These are phyloP conservation scores for Halcyon leucocephala DNA, from an alignment of 2,797 vertebrate species.

Conservation along the genomic window DNA sequence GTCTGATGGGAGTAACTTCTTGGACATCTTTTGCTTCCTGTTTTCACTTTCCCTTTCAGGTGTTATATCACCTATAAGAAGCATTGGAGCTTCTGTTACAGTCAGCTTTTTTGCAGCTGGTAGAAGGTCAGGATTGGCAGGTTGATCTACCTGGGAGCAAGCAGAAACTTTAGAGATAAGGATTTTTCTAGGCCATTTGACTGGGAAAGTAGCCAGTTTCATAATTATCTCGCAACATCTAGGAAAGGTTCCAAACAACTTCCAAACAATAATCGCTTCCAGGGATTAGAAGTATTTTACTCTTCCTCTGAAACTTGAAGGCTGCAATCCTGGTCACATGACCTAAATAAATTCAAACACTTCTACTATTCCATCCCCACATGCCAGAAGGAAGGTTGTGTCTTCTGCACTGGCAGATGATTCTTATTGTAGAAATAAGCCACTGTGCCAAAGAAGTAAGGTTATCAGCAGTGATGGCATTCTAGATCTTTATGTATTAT, in stretches of 20 bases:
- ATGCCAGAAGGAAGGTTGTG: neutral
- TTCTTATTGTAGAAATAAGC: neutral
- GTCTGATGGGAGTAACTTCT: neutral
- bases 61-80: neutral
- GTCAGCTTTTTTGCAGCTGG: constrained; percentile 27
- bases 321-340: neutral
- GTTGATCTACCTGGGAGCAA: constrained; percentile 57
- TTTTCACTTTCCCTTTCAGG: constrained; percentile 19
- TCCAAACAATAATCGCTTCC: neutral
- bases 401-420: neutral
- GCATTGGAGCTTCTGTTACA: constrained; percentile 14
- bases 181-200: constrained; percentile 64
- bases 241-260: constrained; percentile 42
- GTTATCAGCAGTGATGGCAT: constrained; percentile 11
- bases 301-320: constrained; percentile 23
- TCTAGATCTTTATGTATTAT: neutral
- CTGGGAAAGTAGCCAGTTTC: constrained; percentile 63
- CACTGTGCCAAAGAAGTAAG: neutral
- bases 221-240: constrained; percentile 39
- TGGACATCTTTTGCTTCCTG: neutral
- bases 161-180: constrained; percentile 45
- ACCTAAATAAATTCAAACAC: constrained; percentile 14
- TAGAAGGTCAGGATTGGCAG: constrained; percentile 59
- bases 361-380: neutral
- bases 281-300: constrained; percentile 37